Evolutionary conservation across 2,888 invertebrate species (phyloP), one percentile per base, ranked within the genome.

Genomic region (Drosophila rellima): DNA sequence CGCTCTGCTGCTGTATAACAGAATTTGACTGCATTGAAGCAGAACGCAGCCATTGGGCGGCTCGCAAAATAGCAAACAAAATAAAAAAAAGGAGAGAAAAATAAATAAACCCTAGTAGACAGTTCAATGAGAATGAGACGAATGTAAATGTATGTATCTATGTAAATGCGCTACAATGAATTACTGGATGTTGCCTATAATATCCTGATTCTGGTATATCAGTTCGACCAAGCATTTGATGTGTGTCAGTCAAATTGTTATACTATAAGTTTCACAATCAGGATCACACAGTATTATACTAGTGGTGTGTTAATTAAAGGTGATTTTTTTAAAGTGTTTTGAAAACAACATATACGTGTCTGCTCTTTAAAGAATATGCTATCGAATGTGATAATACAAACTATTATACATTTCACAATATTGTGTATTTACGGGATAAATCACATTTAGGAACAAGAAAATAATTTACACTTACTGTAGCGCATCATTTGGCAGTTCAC

Each of bases 11-110:
- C 37, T n/a, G 62, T 70, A 74, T 90, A 91, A 90, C 87, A 78
- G 85, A 81, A 89, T 91, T 89, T 78, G 83, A 48, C 71, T 77
- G 82, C 87, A 90, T 82, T 89, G 82, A 89, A 88, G 88, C 90
- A 74, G 88, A 85, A 70, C 87, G 88, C 78, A 72, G 80, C 63
- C 87, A 73, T 75, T 68, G 74, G 80, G 79, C 89, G 78, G 72
- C 81, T 73, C 63, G 67, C 70, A 83, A 86, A 87, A 89, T 3
- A 39, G 17, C 31, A 37, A 29, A 51, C 37, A 42, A 4, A 11
- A 18, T 13, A 31, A 33, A 48, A 31, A 51, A 51, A 17, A 20
- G 33, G 15, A 1, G 7, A 33, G 44, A 3, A 44, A 56, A 45
- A 56, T 45, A 56, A 26, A 56, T 56, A 45, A 56, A 56, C 35